Evolutionary conservation across 1,140 invertebrate genomes (phyloP), one percentile per base, ranked within the genome.

Genomic region (Hesperophylax magnus): DNA sequence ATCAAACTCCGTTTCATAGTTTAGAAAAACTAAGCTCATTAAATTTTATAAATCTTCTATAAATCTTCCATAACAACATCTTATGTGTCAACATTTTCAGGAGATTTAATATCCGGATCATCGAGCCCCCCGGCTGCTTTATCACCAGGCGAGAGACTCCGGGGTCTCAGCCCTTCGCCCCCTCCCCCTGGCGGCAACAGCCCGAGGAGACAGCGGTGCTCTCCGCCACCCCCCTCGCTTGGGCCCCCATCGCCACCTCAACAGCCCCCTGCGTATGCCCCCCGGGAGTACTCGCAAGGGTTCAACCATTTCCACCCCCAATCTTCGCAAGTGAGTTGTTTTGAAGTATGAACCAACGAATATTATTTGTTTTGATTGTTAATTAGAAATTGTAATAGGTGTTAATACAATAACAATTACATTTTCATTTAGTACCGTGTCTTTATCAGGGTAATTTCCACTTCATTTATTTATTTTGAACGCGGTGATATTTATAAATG

Each of bases 271-370:
- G 74, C 92, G 88, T 88, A 92, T 93, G 84, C 94, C 94, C 88
- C 96, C 82, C 84, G 88, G 76, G 67, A 85, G 69, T 88, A 89
- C 65, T 89, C 87, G 63, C 87, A 97, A 88, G 94, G 94, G 47
- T 97, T 97, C 89, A 95, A 96, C 88, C 96, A 97, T 88, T 97
- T 97, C 90, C 96, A 98, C 87, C 92, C 94, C 80, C 96, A 97
- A 88, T 93, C 96, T 84, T 94, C 96, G 88, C 96, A 97, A 93
- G 96, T 97, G n/a, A 72, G 34, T 52, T 60, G 53, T 58, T 75
- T 75, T 56, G 31, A 67, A 67, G 39, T 47, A 47, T 47, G 39
- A 58, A 22, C 56, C 39, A 47, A 47, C 39, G 39, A 47, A 47
- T 47, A 47, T 47, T 47, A 47, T 47, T 47, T 11, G 9, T 47